Evolutionary conservation across 2,888 invertebrate species (phyloP).

Genomic region (Leucozona laternaria): DNA sequence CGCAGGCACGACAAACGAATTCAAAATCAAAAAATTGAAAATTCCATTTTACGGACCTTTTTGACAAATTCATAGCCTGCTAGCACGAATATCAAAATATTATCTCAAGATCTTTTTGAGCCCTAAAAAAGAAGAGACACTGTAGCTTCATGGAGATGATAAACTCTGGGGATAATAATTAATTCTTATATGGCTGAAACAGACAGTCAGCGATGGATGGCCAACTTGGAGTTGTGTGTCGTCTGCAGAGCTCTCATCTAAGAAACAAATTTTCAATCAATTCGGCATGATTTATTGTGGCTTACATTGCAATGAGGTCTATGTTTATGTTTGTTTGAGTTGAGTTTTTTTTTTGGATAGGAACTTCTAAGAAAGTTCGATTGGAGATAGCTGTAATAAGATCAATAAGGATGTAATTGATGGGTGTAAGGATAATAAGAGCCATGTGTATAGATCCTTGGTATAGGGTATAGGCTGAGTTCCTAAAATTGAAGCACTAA

Average conservation of each 20-base stretch:
- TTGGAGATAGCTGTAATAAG: background rate
- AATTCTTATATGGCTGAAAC: conserved; percentile 53
- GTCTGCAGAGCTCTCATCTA: conserved; percentile 34
- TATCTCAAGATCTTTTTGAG: conserved; percentile 63
- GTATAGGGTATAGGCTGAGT: background rate
- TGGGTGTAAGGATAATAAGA: background rate
- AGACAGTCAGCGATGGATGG: conserved; percentile 30
- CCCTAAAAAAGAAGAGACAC: conserved; percentile 25
- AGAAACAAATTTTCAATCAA: conserved; percentile 53
- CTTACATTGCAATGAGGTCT: background rate
- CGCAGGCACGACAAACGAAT: conserved; percentile 60
- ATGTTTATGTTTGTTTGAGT: background rate
- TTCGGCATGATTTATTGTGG: conserved; percentile 62
- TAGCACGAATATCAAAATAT: conserved; percentile 73
- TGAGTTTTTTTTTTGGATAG: background rate
- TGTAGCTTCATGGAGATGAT: conserved; percentile 48
- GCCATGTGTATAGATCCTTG: background rate
- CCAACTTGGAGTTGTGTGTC: conserved; percentile 33
- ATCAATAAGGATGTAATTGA: background rate
- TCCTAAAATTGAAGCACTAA: background rate
- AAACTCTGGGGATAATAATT: conserved; percentile 70
- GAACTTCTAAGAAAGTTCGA: background rate
- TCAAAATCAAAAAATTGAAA: conserved; percentile 67
- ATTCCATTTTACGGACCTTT: conserved; percentile 72
- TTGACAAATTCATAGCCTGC: conserved; percentile 74